Evolutionary conservation across 2,113 vertebrate species (phyloP), one percentile per base, ranked within the genome.

Genomic region (Galeopterus variegatus): DNA sequence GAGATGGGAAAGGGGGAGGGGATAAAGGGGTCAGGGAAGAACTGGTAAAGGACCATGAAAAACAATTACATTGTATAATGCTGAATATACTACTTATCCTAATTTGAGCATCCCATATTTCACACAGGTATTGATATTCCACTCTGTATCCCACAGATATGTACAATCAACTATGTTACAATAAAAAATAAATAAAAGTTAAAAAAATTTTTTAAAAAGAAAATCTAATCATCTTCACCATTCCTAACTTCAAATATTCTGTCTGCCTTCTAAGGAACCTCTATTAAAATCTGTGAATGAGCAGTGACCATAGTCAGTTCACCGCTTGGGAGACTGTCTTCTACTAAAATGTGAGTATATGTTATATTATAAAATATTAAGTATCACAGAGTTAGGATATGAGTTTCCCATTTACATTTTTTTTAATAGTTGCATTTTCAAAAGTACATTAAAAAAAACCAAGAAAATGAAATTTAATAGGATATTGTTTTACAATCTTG

Each of bases 191-290:
- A 41, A 41, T 41, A 41, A 41, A 41, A 41, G 8, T 56, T 17
- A 8, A 56, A 56, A 56, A 56, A 56, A 56, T 41, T 41, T 41
- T 41, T 41, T 41, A 85, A 86, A 93, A 94, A 85, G 48, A 62
- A 88, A 72, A 97, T n/a, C 90, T 67, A 85, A 26, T 94, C 31
- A 64, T 77, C 19, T 83, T 81, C 45, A 83, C 36, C 48, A 60
- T 28, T 86, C 21, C 36, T 12, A 82, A 41, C 21, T 91, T 88
- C 90, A 85, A 95, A 95, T 73, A 94, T 21, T 86, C 79, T 87
- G 4, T 82, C 56, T 87, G 4, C 79, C 56, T 89, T 50, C 52
- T 75, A 67, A 79, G 54, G n/a, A 62, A 69, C 11, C 65, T 87
- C 52, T 69, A 90, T 56, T 84, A 94, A 96, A 91, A 94, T 21